Percentiles rank a stretch among this genome's conserved stretches.
These are phyloP conservation scores for Hemicrepidius hirtus DNA, from an alignment of 2,888 invertebrate species.

Conservation along the genomic window DNA sequence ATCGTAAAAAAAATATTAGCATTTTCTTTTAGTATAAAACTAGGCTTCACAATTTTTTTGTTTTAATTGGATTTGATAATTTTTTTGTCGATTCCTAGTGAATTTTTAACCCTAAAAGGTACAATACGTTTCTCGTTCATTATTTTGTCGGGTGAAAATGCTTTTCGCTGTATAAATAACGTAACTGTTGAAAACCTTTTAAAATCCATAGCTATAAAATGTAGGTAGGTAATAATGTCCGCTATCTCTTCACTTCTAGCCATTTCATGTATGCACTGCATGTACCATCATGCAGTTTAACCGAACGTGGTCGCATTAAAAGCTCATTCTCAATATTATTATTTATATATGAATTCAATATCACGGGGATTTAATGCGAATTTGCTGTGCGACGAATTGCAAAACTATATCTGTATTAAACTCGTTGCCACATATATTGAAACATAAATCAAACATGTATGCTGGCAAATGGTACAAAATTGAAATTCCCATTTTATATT, in stretches of 20 bases:
- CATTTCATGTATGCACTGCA: too few relatives aligned
- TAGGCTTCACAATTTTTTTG: too few relatives aligned
- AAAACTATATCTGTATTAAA: slow-evolving; percentile 23
- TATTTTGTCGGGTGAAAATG: too few relatives aligned
- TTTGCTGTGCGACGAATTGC: not conserved
- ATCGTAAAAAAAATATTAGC: too few relatives aligned
- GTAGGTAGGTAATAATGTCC: not conserved
- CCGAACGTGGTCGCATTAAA: slow-evolving; percentile 2
- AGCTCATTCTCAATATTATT: slow-evolving; percentile 20
- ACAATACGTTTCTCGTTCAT: too few relatives aligned
- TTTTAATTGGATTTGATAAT: too few relatives aligned
- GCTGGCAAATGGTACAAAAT: slow-evolving; percentile 11
- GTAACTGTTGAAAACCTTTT: too few relatives aligned
- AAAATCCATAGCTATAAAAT: not conserved
- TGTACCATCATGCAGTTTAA: not conserved
- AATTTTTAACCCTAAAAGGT: too few relatives aligned
- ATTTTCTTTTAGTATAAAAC: too few relatives aligned
- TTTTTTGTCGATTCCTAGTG: too few relatives aligned
- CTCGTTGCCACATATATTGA: slow-evolving; percentile 21
- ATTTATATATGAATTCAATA: slow-evolving; percentile 22
- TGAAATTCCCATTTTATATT: slow-evolving; percentile 19
- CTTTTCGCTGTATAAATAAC: too few relatives aligned
- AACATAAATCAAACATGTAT: slow-evolving; percentile 6
- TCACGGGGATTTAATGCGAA: slow-evolving; percentile 17
- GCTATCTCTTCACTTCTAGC: not conserved